A percentile compares a stretch with the other conserved stretches of the same genome.
These are phyloP conservation scores for Hydrolagus colliei DNA, from an alignment of 2,797 vertebrate species.

Conservation along the genomic window DNA sequence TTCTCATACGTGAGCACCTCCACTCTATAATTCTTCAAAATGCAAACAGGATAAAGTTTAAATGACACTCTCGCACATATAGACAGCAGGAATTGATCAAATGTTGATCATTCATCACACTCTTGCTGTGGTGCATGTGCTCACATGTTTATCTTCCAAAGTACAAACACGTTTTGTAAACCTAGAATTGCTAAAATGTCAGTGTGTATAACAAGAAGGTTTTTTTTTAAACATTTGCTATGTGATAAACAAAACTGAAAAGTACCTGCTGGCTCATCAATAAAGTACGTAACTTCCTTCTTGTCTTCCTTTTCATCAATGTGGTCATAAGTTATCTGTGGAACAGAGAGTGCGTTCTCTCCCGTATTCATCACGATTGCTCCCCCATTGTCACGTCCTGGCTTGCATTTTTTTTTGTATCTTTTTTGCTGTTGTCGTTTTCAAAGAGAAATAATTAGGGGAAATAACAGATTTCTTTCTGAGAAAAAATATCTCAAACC, in stretches of 20 bases:
- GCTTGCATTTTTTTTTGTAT: constrained; percentile 64
- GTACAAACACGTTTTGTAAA: no score
- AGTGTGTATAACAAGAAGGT: no score
- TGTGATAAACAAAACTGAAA: background rate
- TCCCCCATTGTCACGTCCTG: constrained; percentile 57
- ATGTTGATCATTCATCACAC: no score
- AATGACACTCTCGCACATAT: no score
- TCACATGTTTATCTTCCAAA: no score
- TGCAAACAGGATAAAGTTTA: no score
- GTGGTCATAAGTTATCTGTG: constrained; percentile 74
- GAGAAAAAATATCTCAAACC: constrained; percentile 57
- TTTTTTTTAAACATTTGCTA: background rate
- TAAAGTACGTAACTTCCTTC: constrained; percentile 58
- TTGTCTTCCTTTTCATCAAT: constrained; percentile 60
- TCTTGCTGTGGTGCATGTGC: no score
- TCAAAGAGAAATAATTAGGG: constrained; percentile 25
- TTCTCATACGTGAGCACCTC: no score
- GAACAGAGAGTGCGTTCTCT: constrained; percentile 62
- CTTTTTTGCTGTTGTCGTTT: constrained; percentile 60
- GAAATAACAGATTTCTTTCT: constrained; percentile 41
- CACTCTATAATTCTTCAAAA: no score
- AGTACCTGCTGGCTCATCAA: constrained; percentile 50
- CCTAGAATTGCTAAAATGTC: no score
- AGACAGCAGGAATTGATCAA: no score
- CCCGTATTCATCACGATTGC: constrained; percentile 47